Evolutionary conservation across 2,113 vertebrate genomes (phyloP), one percentile per base, ranked within the genome.

Genomic region (Zosterops hypoxanthus): DNA sequence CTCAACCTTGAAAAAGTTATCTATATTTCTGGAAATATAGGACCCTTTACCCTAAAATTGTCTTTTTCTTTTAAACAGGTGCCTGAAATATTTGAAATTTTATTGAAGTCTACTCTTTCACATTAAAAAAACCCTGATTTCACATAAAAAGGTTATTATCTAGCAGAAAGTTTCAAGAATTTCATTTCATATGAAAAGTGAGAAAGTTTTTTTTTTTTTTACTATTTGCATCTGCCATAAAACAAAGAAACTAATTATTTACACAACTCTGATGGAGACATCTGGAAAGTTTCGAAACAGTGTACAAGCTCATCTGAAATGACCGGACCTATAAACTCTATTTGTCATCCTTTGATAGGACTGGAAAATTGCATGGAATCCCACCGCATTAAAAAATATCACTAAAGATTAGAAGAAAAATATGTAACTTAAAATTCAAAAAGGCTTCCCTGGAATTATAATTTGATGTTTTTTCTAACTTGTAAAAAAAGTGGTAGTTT

Each of bases 191-290:
- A 46, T n/a, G 21, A 60, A 56, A 60, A 56, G 24, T 23, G 8
- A 73, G 68, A 94, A 83, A 42, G 0, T 34, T 47, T 79, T 76
- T 9, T 79, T 76, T 9, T 33, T 86, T 91, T 76, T 65, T 33
- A 50, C 25, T 73, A 16, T 47, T 81, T 55, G 12, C 16, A 73
- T 65, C 66, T 90, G 23, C 11, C 34, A 66, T 1, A 2, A 86
- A 90, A 72, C 26, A 73, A 85, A 94, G 5, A 82, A 94, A 71
- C 18, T 46, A 93, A 64, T 92, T 94, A 83, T 83, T 86, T 60
- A 49, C 25, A 81, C 18, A 63, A 33, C 18, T 50, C 26, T 63
- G 49, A 70, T 49, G 23, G 21, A 86, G 56, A 86, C 68, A 83
- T 81, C 57, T 95, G 79, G 63, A 88, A 92, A 92, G n/a, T 28